These are phyloP conservation scores for Trissolcus brochymenae DNA, from an alignment of 2,888 invertebrate species.

Conservation along the genomic window DNA sequence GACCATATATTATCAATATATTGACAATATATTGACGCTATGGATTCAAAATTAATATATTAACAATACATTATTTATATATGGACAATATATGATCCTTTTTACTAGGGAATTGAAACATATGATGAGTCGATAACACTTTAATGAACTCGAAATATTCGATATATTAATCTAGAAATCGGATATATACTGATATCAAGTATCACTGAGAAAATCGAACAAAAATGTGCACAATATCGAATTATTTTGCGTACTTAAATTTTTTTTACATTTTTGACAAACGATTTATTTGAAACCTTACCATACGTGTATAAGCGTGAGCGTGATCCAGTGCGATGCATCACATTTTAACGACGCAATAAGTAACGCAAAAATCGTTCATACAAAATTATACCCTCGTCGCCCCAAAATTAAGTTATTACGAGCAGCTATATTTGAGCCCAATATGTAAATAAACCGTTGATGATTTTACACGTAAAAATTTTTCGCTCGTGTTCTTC, in stretches of 20 bases:
- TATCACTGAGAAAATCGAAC: too few relatives aligned
- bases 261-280: too few relatives aligned
- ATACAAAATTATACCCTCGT: constrained; percentile 31
- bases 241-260: neutral
- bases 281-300: constrained; percentile 15
- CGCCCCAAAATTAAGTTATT: constrained; percentile 46
- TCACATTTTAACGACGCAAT: constrained; percentile 37
- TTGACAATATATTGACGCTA: too few relatives aligned
- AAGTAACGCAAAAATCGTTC: constrained; percentile 40
- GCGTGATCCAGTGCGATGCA: constrained; percentile 23
- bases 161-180: too few relatives aligned
- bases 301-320: constrained; percentile 28
- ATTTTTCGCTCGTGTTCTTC: neutral
- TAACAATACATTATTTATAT: too few relatives aligned
- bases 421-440: constrained; percentile 8
- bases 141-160: too few relatives aligned
- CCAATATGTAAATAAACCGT: constrained; percentile 39
- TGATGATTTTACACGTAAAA: constrained; percentile 14
- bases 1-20: too few relatives aligned
- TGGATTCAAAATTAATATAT: too few relatives aligned
- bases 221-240: neutral
- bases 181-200: too few relatives aligned
- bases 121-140: too few relatives aligned
- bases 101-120: too few relatives aligned
- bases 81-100: too few relatives aligned